Conservation (phyloP, 2,888 invertebrate species). For the Alloscopus bannaensis region DNA sequence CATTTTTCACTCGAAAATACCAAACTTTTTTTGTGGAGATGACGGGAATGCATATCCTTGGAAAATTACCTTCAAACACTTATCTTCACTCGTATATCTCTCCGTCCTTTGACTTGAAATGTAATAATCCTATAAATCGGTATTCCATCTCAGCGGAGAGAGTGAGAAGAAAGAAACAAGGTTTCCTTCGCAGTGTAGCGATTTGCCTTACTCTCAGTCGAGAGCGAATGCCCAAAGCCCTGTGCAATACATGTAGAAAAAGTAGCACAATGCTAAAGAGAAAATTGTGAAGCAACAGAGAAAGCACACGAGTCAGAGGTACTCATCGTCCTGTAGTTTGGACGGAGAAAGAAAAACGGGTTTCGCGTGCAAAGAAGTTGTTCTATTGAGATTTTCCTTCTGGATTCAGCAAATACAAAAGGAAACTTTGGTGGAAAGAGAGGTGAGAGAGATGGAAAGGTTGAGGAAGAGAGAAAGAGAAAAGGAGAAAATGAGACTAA, state of each 20-base stretch:
- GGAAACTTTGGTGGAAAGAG: constrained; percentile 39
- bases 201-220: constrained; percentile 26
- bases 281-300: constrained; percentile 45
- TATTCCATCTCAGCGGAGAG: constrained; percentile 33
- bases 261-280: constrained; percentile 41
- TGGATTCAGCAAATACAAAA: constrained; percentile 19
- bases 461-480: constrained; percentile 20
- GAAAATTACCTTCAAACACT: constrained; percentile 46
- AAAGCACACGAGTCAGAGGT: constrained; percentile 31
- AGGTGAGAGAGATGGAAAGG: not conserved
- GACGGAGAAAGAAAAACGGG: constrained; percentile 34
- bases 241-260: constrained; percentile 35
- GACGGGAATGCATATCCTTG: constrained; percentile 51
- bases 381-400: constrained; percentile 54
- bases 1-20: constrained; percentile 58
- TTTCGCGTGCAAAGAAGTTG: constrained; percentile 60
- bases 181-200: constrained; percentile 5
- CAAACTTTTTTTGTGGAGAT: constrained; percentile 30
- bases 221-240: constrained; percentile 43
- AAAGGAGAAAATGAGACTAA: constrained; percentile 36
- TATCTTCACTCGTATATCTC: constrained; percentile 6
- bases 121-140: constrained; percentile 56
- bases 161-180: not conserved
- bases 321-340: constrained; percentile 35
- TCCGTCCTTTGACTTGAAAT: not conserved